Percentiles rank a stretch among this genome's conserved stretches.
Evolutionary conservation across 2,113 vertebrate genomes (phyloP).

Genomic region (Nycticryphes semicollaris): DNA sequence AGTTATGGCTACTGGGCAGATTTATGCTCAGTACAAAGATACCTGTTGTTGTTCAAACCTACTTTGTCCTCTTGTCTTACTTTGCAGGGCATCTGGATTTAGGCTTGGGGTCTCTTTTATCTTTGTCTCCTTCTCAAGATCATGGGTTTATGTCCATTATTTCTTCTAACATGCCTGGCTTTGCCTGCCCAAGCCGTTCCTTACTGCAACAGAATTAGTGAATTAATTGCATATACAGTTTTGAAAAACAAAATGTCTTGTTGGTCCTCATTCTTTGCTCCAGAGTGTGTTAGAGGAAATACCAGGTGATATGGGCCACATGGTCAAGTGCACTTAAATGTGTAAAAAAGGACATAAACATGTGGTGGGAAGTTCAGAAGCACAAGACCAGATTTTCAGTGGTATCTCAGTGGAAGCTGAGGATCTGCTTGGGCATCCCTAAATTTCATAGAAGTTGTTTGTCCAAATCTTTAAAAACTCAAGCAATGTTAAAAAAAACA

Average conservation of each 20-base stretch:
- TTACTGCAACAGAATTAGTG: too few species aligned
- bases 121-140: not conserved
- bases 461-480: not conserved
- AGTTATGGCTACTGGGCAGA: not conserved
- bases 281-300: not conserved
- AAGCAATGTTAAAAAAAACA: not conserved
- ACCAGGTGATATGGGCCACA: accelerated
- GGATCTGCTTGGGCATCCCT: not conserved
- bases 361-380: not conserved
- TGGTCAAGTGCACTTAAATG: not conserved
- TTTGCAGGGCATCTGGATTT: not conserved
- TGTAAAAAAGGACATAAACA: not conserved
- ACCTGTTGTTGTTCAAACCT: not conserved
- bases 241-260: not conserved
- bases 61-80: not conserved
- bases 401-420: not conserved
- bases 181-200: not conserved
- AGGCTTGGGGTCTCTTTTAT: not conserved
- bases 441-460: not conserved
- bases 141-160: not conserved
- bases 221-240: not conserved
- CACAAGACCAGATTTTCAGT: not conserved
- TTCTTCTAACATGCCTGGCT: not conserved
- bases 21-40: not conserved
- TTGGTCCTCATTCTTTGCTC: not conserved